Evolutionary conservation across 2,113 vertebrate genomes (phyloP).

Genomic region (Talpa occidentalis): DNA sequence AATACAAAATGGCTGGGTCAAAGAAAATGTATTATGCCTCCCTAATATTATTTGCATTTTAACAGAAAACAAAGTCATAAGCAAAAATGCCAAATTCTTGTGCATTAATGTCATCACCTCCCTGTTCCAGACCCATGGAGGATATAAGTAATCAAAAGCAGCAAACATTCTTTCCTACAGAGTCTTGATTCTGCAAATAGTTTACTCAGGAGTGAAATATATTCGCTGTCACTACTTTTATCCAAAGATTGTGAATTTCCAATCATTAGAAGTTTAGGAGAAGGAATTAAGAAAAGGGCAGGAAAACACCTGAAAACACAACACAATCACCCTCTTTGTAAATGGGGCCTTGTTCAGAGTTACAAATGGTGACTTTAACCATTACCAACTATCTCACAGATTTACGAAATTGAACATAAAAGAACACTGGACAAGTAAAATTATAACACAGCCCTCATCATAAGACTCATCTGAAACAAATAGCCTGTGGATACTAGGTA

Average conservation of each 20-base stretch:
- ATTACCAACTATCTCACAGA: background rate
- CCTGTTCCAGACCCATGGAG: background rate
- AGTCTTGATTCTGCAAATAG: constrained; percentile 31
- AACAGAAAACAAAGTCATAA: background rate
- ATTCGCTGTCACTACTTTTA: constrained; percentile 18
- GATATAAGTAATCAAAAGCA: constrained; percentile 34
- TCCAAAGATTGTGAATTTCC: background rate
- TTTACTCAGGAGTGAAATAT: background rate
- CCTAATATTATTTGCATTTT: constrained; percentile 9
- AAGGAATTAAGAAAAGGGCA: background rate
- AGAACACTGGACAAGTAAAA: background rate
- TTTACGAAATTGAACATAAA: background rate
- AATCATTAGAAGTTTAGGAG: constrained; percentile 32
- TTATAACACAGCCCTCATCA: background rate
- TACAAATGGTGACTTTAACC: background rate
- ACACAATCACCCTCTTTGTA: background rate
- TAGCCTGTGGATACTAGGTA: background rate
- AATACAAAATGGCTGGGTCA: background rate
- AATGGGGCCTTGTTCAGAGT: background rate
- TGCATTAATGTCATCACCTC: background rate
- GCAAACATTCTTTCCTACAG: constrained; percentile 9
- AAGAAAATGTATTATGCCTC: background rate
- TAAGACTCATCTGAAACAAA: constrained; percentile 17
- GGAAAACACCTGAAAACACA: background rate
- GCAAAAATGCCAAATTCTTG: background rate